Evolutionary conservation across 2,888 invertebrate species (phyloP).

Genomic region (Tridacna gigas): DNA sequence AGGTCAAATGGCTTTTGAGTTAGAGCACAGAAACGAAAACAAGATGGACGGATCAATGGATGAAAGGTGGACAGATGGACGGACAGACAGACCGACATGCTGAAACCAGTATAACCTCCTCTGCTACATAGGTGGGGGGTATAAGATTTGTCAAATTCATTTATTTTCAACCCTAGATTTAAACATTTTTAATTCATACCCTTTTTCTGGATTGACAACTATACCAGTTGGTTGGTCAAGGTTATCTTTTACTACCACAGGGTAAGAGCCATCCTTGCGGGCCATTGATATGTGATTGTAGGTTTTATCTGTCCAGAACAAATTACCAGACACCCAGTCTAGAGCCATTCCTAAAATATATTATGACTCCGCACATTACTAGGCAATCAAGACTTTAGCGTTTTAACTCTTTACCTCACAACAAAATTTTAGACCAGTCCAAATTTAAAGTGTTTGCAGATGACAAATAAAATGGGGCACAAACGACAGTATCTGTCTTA

Average conservation of each 20-base stretch:
- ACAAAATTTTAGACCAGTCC: too few relatives aligned
- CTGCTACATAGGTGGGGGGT: too few relatives aligned
- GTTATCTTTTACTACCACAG: constrained; percentile 91
- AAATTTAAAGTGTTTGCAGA: background rate
- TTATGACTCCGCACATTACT: too few relatives aligned
- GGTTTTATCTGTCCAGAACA: constrained; percentile 85
- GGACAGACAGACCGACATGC: background rate
- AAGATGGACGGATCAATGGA: background rate
- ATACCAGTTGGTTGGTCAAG: constrained; percentile 94
- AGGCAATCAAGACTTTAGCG: too few relatives aligned
- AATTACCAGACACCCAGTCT: constrained; percentile 84
- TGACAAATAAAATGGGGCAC: background rate
- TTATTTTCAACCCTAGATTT: too few relatives aligned
- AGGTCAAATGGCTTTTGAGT: too few relatives aligned
- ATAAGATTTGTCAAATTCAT: too few relatives aligned
- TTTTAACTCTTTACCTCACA: background rate
- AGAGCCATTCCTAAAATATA: constrained; percentile 83
- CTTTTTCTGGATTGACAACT: constrained; percentile 91
- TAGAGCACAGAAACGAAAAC: too few relatives aligned
- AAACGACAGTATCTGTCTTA: too few relatives aligned
- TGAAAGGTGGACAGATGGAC: background rate
- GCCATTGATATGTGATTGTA: constrained; percentile 84
- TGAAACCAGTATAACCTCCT: too few relatives aligned
- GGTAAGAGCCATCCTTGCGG: constrained; percentile 87
- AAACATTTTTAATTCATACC: constrained; percentile 52